phyloP scores from a whole-genome alignment of 2,113 vertebrate genomes.

The Rhea pennata region DNA sequence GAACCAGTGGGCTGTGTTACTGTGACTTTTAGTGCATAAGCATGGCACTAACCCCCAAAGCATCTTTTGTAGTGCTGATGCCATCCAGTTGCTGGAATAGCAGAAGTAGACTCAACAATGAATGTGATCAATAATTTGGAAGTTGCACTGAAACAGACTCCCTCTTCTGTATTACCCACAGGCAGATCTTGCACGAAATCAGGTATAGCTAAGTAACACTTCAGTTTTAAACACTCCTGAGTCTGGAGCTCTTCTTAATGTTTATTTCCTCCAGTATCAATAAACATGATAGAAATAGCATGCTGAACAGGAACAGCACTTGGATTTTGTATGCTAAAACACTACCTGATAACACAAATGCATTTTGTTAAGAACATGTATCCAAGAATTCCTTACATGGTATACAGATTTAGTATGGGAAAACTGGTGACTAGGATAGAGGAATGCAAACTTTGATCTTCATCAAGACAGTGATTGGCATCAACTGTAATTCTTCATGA shows the following conservation, averaged over 20 bases:
- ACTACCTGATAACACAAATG: slow-evolving; percentile 8
- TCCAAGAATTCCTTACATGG: slow-evolving; percentile 42
- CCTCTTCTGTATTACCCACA: neutral
- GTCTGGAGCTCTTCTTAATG: neutral
- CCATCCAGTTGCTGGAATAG: neutral
- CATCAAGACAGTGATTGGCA: slow-evolving; percentile 73
- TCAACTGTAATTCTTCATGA: slow-evolving; percentile 69
- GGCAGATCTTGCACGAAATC: neutral
- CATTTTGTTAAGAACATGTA: slow-evolving; percentile 26
- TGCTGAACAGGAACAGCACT: neutral
- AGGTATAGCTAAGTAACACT: neutral
- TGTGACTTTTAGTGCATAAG: neutral
- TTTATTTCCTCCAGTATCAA: neutral
- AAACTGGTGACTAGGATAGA: slow-evolving; percentile 35
- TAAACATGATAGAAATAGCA: slow-evolving; percentile 21
- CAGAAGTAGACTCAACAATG: neutral
- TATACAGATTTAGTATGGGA: slow-evolving; percentile 62
- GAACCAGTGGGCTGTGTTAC: neutral
- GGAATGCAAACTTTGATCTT: slow-evolving; percentile 75
- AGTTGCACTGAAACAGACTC: neutral
- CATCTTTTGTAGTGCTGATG: neutral
- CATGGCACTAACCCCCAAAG: neutral
- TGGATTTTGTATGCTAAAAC: neutral
- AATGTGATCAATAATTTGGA: neutral
- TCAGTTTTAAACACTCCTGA: neutral